Conservation (phyloP, 2,797 vertebrate species). For the Leucoraja ocellata region DNA sequence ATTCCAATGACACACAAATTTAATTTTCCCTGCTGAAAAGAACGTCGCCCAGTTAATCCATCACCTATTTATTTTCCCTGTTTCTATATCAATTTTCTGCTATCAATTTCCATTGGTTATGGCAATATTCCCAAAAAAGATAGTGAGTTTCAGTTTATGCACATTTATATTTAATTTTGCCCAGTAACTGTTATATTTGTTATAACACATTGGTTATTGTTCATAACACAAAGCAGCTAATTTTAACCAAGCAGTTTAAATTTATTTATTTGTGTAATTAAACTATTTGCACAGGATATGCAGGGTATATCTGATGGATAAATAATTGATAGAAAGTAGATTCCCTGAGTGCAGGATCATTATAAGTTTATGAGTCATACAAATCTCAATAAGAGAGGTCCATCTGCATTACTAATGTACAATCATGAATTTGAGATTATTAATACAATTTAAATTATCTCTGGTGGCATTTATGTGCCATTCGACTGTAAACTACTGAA, state of each 20-base stretch:
- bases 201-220: neutral
- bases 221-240: neutral
- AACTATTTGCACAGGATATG: neutral
- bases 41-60: neutral
- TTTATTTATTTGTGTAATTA: neutral
- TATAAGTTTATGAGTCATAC: neutral
- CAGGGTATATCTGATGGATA: neutral
- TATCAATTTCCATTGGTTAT: neutral
- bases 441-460: neutral
- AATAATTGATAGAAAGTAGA: neutral
- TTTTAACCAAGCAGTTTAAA: neutral
- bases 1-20: neutral
- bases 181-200: neutral
- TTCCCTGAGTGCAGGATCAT: neutral
- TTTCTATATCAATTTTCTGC: neutral
- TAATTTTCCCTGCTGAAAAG: neutral
- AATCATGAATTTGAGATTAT: constrained; percentile 14
- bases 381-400: neutral
- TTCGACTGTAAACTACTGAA: neutral
- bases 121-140: neutral
- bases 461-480: neutral
- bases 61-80: neutral
- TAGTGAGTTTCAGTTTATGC: neutral
- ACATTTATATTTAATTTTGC: neutral
- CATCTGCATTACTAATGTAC: neutral